A percentile compares a stretch with the other conserved stretches of the same genome.
Conservation (phyloP, 2,888 invertebrate genomes). For the Diaphora mendica region DNA sequence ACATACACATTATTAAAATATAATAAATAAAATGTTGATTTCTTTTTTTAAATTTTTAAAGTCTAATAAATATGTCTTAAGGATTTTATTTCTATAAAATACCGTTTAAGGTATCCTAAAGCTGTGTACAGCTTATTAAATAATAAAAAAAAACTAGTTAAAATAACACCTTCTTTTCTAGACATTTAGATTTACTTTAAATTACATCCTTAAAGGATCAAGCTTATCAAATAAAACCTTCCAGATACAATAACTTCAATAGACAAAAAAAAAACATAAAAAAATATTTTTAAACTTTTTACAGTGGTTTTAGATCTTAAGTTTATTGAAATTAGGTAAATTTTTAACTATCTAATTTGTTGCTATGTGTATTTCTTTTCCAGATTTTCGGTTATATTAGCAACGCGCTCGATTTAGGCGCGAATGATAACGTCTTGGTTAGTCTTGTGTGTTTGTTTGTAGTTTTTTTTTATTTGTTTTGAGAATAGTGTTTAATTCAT, state of each 20-base stretch:
- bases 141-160: too few species aligned
- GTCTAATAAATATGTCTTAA: too few species aligned
- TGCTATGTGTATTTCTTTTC: conserved; percentile 58
- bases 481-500: background rate
- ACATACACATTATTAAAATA: background rate
- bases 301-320: background rate
- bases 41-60: background rate
- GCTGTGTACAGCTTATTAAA: background rate
- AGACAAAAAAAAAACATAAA: background rate
- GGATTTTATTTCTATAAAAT: too few species aligned
- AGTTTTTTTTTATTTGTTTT: conserved; percentile 12
- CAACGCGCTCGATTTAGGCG: conserved; percentile 75
- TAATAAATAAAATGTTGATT: background rate
- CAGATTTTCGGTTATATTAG: conserved; percentile 82
- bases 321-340: background rate
- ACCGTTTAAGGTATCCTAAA: too few species aligned
- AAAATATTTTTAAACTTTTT: background rate
- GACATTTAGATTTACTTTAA: background rate
- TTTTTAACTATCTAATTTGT: background rate
- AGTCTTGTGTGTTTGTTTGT: conserved; percentile 59
- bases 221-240: background rate
- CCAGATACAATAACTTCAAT: background rate
- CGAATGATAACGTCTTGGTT: conserved; percentile 73
- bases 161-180: background rate
- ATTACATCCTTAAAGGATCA: background rate